These are phyloP conservation scores for Brenthis ino DNA, from an alignment of 2,888 invertebrate genomes.

Conservation along the genomic window DNA sequence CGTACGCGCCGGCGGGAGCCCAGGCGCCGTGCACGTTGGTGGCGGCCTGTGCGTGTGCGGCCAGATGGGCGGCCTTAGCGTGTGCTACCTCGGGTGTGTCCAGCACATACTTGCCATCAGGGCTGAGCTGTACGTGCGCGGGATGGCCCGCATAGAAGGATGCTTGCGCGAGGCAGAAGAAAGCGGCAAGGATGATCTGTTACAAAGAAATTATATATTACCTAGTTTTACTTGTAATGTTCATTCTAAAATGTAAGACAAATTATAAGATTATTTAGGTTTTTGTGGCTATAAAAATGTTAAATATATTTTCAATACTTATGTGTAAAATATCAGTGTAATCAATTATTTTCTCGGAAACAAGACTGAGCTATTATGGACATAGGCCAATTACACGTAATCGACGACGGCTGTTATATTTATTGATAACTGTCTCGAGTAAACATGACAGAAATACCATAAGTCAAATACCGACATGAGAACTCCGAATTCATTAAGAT, in stretches of 20 bases:
- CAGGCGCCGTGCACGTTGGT: constrained; percentile 74
- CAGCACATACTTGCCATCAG: constrained; percentile 79
- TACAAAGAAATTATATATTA: constrained; percentile 28
- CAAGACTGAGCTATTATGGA: constrained; percentile 25
- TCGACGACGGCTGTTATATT: constrained; percentile 29
- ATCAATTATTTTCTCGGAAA: constrained; percentile 32
- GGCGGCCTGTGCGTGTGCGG: constrained; percentile 76
- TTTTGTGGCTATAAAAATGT: background rate
- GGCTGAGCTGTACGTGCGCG: constrained; percentile 73
- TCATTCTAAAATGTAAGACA: background rate
- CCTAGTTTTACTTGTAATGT: background rate
- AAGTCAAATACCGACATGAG: constrained; percentile 6
- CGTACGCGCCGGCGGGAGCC: constrained; percentile 66
- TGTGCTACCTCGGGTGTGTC: constrained; percentile 82
- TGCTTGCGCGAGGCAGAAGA: constrained; percentile 78
- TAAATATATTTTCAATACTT: constrained; percentile 21
- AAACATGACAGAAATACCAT: constrained; percentile 25
- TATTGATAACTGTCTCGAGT: constrained; percentile 27
- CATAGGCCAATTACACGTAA: constrained; percentile 25
- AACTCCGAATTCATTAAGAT: background rate
- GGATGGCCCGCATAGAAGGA: constrained; percentile 79
- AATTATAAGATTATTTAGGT: constrained; percentile 8
- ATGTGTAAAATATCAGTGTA: constrained; percentile 24
- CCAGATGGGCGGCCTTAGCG: constrained; percentile 75
- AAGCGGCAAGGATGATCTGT: constrained; percentile 75